Conservation (phyloP, 2,113 vertebrate species). For the Mungos mungo region DNA sequence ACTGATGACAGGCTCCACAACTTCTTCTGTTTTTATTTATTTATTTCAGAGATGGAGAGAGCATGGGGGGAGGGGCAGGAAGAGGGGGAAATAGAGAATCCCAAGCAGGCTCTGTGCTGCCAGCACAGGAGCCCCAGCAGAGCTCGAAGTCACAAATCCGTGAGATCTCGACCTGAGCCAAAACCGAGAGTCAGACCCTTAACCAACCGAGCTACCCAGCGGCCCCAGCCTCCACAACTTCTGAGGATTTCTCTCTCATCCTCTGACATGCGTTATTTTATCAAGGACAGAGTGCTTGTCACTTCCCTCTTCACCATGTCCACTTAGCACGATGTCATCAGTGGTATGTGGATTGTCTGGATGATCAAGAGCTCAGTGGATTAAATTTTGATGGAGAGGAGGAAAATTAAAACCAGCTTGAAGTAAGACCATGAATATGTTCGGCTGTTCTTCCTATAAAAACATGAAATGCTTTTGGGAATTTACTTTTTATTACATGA, state of each 20-base stretch:
- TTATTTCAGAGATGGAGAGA: no score
- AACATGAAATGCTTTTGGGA: neutral
- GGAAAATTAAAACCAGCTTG: neutral
- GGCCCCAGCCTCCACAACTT: neutral
- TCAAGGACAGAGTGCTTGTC: neutral
- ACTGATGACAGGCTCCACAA: neutral
- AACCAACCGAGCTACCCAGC: no score
- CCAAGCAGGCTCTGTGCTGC: no score
- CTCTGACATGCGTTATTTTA: neutral
- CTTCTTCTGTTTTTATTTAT: neutral
- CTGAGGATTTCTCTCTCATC: neutral
- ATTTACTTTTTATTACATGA: neutral
- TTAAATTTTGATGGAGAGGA: neutral
- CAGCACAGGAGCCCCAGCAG: no score
- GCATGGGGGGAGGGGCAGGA: no score
- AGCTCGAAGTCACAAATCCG: no score
- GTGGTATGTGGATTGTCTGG: neutral
- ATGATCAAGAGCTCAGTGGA: neutral
- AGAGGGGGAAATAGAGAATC: no score
- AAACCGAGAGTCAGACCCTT: no score
- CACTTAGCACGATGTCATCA: neutral
- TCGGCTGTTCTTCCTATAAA: neutral
- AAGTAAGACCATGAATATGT: neutral
- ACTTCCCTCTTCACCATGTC: neutral
- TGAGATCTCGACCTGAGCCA: no score